Conservation (phyloP, 2,888 invertebrate species). For the Matsumyia berberina region DNA sequence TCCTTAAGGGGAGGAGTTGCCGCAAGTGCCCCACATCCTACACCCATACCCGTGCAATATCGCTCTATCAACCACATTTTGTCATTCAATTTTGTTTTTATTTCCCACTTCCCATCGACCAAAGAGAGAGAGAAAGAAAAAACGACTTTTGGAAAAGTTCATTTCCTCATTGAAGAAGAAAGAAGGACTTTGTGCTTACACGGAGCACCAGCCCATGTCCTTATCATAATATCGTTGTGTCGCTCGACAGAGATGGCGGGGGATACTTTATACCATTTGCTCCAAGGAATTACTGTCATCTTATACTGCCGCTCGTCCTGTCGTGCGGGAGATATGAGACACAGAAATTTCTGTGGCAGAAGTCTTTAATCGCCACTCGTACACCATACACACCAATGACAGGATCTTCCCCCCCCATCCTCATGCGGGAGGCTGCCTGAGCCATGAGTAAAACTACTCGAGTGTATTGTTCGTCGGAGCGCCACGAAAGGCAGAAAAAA, state of each 20-base stretch:
- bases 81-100: constrained; percentile 67
- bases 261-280: constrained; percentile 57
- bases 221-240: constrained; percentile 70
- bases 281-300: constrained; percentile 71
- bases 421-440: constrained; percentile 16
- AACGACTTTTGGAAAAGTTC: constrained; percentile 60
- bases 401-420: constrained; percentile 17
- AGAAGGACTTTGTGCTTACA: constrained; percentile 55
- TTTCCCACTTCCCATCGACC: constrained; percentile 18
- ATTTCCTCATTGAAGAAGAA: constrained; percentile 48
- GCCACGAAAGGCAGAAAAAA: constrained; percentile 13
- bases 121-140: constrained; percentile 1
- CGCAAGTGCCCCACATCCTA: constrained; percentile 5
- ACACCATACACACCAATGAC: constrained; percentile 26
- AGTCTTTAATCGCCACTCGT: constrained; percentile 64
- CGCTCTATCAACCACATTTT: constrained; percentile 40
- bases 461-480: constrained; percentile 18
- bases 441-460: constrained; percentile 1
- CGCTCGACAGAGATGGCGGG: constrained; percentile 17
- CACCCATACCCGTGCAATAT: constrained; percentile 12
- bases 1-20: constrained; percentile 43
- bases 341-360: constrained; percentile 52
- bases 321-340: constrained; percentile 50
- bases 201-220: constrained; percentile 56
- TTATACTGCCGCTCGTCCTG: constrained; percentile 52